phyloP scores from a whole-genome alignment of 1,140 invertebrate species.

The Myzus persicae region DNA sequence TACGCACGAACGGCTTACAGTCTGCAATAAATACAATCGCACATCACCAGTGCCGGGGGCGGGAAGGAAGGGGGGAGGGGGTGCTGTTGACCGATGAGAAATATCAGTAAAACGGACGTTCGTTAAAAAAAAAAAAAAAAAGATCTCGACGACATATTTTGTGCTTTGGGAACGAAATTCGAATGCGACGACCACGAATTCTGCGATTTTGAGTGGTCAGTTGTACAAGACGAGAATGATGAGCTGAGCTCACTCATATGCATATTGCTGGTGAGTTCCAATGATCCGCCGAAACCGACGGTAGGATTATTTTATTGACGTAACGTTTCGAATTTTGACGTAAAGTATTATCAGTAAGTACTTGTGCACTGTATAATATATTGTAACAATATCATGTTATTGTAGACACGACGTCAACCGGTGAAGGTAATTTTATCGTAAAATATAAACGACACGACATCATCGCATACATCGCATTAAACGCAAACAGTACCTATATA shows the following conservation, averaged over 20 bases:
- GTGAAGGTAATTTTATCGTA: not conserved
- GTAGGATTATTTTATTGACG: no score
- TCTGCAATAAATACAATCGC: not conserved
- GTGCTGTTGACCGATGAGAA: not conserved
- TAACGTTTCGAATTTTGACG: not conserved
- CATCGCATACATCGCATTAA: not conserved
- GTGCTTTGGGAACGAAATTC: not conserved
- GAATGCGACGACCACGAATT: not conserved
- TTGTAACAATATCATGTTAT: not conserved
- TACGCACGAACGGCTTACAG: not conserved
- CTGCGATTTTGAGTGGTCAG: not conserved
- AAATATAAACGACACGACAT: not conserved
- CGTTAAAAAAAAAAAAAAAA: not conserved
- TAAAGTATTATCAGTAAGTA: not conserved
- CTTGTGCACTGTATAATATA: not conserved
- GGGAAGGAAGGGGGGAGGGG: no score
- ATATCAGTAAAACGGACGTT: not conserved
- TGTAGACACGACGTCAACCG: not conserved
- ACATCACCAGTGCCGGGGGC: no score
- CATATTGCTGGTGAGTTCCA: no score
- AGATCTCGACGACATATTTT: not conserved
- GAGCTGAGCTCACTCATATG: not conserved
- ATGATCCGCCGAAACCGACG: no score
- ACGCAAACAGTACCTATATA: not conserved
- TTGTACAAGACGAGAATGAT: no score